These are phyloP conservation scores for Myiotriccus ornatus DNA, from an alignment of 2,797 vertebrate species.

Conservation along the genomic window DNA sequence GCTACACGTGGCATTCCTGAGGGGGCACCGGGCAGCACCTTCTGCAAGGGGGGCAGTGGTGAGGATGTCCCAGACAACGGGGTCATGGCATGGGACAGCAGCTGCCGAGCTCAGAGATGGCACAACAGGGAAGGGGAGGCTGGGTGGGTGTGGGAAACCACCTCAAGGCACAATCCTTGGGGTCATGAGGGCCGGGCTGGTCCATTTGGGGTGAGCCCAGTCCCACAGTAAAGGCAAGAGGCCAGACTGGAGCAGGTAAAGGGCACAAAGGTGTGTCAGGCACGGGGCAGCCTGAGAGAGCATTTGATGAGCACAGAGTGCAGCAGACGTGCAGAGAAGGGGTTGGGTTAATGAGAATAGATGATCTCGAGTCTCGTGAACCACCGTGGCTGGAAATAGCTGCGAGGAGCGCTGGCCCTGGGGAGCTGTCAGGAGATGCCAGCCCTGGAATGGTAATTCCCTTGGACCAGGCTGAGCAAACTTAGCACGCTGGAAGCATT, in stretches of 20 bases:
- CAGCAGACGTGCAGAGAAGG: background rate
- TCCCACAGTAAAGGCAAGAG: background rate
- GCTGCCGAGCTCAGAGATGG: background rate
- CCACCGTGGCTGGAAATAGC: slow-evolving; percentile 33
- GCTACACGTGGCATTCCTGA: background rate
- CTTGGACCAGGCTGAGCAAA: slow-evolving; percentile 21
- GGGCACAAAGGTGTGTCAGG: background rate
- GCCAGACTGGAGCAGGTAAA: background rate
- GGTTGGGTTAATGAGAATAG: background rate
- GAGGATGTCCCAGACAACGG: background rate
- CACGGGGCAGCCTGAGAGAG: background rate
- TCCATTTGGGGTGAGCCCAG: background rate
- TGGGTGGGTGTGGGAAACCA: background rate
- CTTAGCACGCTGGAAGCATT: background rate
- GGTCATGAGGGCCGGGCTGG: background rate
- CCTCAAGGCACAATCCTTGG: background rate
- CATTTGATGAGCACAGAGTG: background rate
- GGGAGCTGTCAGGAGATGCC: slow-evolving; percentile 43
- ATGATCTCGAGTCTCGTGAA: background rate
- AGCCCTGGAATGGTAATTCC: background rate
- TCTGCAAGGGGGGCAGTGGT: background rate
- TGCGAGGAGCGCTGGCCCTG: background rate
- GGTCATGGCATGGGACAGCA: background rate
- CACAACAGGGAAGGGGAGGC: background rate
- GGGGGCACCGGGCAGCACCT: background rate